Evolutionary conservation across 92 coral and sea anemone species (phyloP), one percentile per base, ranked within the genome.

Genomic region (Virgularia gustaviana): DNA sequence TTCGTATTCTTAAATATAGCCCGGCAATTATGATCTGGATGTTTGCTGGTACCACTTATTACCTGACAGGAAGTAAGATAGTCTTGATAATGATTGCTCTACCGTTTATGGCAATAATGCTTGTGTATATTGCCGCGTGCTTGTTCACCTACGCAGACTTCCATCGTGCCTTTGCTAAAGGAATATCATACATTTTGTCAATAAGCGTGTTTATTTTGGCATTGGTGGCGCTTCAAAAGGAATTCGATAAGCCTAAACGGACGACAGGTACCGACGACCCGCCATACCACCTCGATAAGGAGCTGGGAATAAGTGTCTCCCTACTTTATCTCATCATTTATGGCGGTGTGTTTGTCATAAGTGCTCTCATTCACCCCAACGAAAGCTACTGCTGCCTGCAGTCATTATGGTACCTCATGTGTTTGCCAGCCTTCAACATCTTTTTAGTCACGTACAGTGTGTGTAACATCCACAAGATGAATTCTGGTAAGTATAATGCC

Each of bases 21-120:
- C 75, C 75, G 25, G 31, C 75, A 18, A 61, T 68, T 20, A 68
- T 68, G 75, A 68, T 68, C 30, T 68, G 75, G 75, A 49, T 68
- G 61, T 47, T 68, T 29, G 36, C 60, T 9, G 75, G 75, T 24
- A 6, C 47, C 47, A 18, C 51, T 1, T 68, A 49, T 61, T 68
- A 31, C 31, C 32, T 31, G 22, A 32, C 75, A 12, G 57, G 57
- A 47, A 13, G 16, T 9, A 7, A 31, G 33, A 7, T 0, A n/a
- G 45, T 51, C 36, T 33, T 51, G n/a, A 0, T 54, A 47, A 4
- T 22, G 5, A 34, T 68, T 31, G 75, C 60, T 29, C 30, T 68
- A 11, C 12, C 61, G 9, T 32, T 68, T 2, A 49, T 68, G 61
- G 75, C 57, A 22, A 8, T 68, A 33, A 10, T 68, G n/a, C 45